Evolutionary conservation across 2,113 vertebrate genomes (phyloP), one percentile per base, ranked within the genome.

Genomic region (Sinosuthora webbiana): DNA sequence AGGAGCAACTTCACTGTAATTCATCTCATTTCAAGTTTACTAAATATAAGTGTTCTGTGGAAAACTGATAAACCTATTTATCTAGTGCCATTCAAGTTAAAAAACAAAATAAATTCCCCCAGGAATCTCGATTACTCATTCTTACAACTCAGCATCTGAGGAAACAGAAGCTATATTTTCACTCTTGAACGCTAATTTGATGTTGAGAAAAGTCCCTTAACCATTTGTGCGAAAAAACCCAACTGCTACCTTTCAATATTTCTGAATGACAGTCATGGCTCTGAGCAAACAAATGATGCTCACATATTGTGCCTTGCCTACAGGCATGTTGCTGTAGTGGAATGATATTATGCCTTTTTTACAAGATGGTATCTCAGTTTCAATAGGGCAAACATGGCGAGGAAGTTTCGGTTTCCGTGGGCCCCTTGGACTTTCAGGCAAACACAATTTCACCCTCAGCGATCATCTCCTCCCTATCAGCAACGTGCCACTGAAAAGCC

Each of bases 261-360:
- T 94, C 91, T 95, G 93, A 96, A 95, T 92, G 93, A 89, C 87
- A 97, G 94, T 93, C 88, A 73, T 59, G 80, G 79, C 92, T 96
- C 76, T 47, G 44, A 94, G 89, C 89, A 96, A 96, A 97, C 82
- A 96, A 95, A 96, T 56, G 77, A 95, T 87, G 89, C 93, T 96
- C 96, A 96, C 90, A 96, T 68, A 89, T 81, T 97, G 91, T 93
- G 90, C 79, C 83, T 97, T 93, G 95, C 92, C 96, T 96, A 97
- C 83, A 94, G 93, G 93, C 92, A 96, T 96, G 93, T 93, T 97
- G 91, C 67, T 93, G 53, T 65, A 87, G 77, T 74, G 79, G 59
- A 65, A 87, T 73, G 82, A 63, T 90, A 94, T 92, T 90, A 59
- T 93, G 89, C 42, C 45, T 92, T 83, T 83, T 84, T 87, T 73